Percentiles rank a stretch among this genome's conserved stretches.
Conservation (phyloP, 2,113 vertebrate genomes). For the Myocastor coypus region DNA sequence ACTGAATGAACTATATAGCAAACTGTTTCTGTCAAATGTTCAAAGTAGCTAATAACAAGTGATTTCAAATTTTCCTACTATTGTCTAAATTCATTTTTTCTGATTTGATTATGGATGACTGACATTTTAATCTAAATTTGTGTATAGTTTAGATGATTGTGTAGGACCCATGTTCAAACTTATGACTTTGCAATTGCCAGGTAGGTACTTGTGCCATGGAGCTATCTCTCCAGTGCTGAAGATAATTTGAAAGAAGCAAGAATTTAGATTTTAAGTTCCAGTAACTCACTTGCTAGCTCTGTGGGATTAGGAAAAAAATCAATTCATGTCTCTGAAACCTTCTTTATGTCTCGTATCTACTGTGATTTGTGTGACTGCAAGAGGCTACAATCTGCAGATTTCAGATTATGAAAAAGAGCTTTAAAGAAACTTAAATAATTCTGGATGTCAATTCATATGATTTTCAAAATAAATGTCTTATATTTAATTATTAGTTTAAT, state of each 20-base stretch:
- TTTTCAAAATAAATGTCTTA: background rate
- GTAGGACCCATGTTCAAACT: no score
- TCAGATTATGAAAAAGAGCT: background rate
- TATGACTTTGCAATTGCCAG: no score
- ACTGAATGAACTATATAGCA: background rate
- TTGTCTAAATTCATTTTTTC: background rate
- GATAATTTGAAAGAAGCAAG: constrained; percentile 15
- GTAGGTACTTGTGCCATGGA: no score
- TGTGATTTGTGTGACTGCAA: background rate
- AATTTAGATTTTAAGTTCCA: background rate
- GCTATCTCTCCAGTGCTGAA: background rate
- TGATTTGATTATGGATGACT: background rate
- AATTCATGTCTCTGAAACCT: background rate
- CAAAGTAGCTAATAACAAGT: background rate
- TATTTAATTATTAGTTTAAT: background rate
- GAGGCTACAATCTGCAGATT: background rate
- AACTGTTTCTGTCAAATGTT: background rate
- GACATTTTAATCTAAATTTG: constrained; percentile 31
- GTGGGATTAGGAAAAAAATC: constrained; percentile 18
- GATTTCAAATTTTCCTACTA: background rate
- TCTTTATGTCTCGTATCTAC: background rate
- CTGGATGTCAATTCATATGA: background rate
- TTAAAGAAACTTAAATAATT: constrained; percentile 25
- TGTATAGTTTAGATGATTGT: background rate
- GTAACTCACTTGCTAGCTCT: background rate